These are phyloP conservation scores for Marmota monax DNA, from an alignment of 2,113 vertebrate genomes.

Conservation along the genomic window DNA sequence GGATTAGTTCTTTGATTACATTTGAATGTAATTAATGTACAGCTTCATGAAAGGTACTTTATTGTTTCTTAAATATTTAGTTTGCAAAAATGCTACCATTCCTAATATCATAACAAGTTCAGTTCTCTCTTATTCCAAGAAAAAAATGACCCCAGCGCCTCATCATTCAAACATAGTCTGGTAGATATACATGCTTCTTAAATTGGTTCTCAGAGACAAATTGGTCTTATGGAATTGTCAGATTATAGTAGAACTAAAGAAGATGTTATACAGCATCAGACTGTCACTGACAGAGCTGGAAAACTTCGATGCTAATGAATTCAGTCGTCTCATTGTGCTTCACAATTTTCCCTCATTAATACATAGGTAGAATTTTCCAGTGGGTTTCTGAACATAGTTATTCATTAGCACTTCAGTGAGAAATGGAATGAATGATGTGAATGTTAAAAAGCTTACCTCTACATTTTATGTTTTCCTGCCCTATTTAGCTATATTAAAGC, in stretches of 20 bases:
- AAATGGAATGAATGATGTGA: slow-evolving; percentile 17
- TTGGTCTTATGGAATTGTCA: background rate
- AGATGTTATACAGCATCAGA: background rate
- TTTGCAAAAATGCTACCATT: slow-evolving; percentile 33
- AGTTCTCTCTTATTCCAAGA: slow-evolving; percentile 43
- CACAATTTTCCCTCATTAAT: slow-evolving; percentile 25
- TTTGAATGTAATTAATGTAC: slow-evolving; percentile 45
- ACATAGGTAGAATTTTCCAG: slow-evolving; percentile 35
- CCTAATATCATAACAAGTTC: slow-evolving; percentile 53
- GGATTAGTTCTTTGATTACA: slow-evolving; percentile 9
- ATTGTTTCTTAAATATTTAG: slow-evolving; percentile 39
- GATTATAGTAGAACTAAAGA: slow-evolving; percentile 12
- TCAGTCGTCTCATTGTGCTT: background rate
- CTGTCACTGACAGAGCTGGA: background rate
- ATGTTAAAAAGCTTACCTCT: slow-evolving; percentile 46
- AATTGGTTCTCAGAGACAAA: slow-evolving; percentile 47
- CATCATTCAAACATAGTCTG: background rate
- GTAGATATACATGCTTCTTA: background rate
- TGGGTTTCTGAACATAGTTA: slow-evolving; percentile 51
- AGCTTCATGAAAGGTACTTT: background rate
- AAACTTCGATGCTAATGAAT: slow-evolving; percentile 30
- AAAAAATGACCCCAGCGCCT: background rate
- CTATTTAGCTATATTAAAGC: background rate
- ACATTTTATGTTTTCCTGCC: background rate
- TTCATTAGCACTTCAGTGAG: slow-evolving; percentile 54